Percentiles rank a stretch among this genome's conserved stretches.
phyloP scores from a whole-genome alignment of 2,797 vertebrate genomes.

The Pseudocheirus occidentalis region DNA sequence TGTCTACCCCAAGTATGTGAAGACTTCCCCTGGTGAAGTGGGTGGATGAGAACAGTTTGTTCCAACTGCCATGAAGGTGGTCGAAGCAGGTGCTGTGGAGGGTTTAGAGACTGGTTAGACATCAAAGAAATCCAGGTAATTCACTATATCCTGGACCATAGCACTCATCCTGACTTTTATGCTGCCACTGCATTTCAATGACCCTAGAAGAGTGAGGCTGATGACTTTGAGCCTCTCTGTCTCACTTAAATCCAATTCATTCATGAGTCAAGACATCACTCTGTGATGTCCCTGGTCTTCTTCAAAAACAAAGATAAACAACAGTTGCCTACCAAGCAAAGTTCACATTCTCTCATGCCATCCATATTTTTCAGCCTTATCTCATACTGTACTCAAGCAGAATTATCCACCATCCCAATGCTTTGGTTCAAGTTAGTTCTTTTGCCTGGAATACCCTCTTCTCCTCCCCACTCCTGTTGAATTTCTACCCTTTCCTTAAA shows the following conservation, averaged over 20 bases:
- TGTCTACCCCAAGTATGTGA: background rate
- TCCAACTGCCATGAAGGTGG: background rate
- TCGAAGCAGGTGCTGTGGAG: background rate
- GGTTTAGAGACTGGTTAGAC: background rate
- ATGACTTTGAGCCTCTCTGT: background rate
- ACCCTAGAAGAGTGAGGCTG: background rate
- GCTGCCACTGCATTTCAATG: background rate
- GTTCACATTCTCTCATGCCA: background rate
- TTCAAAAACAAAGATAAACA: background rate
- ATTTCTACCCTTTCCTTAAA: background rate
- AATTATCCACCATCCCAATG: background rate
- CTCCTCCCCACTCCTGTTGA: background rate
- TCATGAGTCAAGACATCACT: background rate
- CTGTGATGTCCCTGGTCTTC: background rate
- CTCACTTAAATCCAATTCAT: background rate
- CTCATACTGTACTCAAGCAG: background rate
- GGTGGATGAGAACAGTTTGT: background rate
- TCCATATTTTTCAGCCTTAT: background rate
- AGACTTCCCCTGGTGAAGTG: background rate
- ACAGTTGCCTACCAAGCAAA: background rate
- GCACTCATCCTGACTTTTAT: background rate
- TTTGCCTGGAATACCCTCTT: background rate
- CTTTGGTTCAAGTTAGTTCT: background rate
- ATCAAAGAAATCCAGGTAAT: background rate
- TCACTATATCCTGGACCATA: background rate